Conservation (phyloP, 2,888 invertebrate species). For the Salticus scenicus region DNA sequence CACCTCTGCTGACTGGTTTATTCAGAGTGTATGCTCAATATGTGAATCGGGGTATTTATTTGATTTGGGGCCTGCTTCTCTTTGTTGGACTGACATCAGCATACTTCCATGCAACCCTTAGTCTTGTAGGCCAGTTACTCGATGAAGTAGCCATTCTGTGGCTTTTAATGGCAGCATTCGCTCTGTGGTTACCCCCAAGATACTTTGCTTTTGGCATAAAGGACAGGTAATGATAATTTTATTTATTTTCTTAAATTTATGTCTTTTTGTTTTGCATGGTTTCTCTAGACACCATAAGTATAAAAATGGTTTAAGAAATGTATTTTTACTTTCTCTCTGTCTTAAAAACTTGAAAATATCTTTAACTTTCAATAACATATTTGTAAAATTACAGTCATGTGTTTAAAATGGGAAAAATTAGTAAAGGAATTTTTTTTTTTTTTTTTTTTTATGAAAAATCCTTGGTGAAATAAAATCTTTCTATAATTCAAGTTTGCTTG, state of each 20-base stretch:
- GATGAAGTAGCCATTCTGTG: slow-evolving; percentile 89
- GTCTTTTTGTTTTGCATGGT: background rate
- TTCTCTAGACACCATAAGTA: background rate
- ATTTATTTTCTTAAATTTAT: too few relatives aligned
- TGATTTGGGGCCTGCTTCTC: slow-evolving; percentile 87
- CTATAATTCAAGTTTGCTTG: too few relatives aligned
- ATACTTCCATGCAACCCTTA: slow-evolving; percentile 89
- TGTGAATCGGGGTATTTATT: slow-evolving; percentile 85
- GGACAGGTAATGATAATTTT: slow-evolving; percentile 49
- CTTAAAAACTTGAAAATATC: too few relatives aligned
- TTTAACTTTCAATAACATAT: too few relatives aligned
- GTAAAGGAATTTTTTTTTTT: too few relatives aligned
- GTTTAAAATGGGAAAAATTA: too few relatives aligned
- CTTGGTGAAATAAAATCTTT: too few relatives aligned
- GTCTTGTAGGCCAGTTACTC: slow-evolving; percentile 86
- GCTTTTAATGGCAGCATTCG: slow-evolving; percentile 86
- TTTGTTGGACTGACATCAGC: slow-evolving; percentile 87
- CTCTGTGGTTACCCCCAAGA: slow-evolving; percentile 79
- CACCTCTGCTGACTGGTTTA: slow-evolving; percentile 85
- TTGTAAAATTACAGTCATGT: too few relatives aligned
- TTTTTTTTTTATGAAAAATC: too few relatives aligned
- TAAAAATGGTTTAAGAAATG: background rate
- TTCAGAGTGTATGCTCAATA: slow-evolving; percentile 86
- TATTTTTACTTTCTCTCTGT: too few relatives aligned
- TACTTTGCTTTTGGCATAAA: slow-evolving; percentile 72